phyloP scores from a whole-genome alignment of 2,888 invertebrate species.

The Thelaira solivaga region DNA sequence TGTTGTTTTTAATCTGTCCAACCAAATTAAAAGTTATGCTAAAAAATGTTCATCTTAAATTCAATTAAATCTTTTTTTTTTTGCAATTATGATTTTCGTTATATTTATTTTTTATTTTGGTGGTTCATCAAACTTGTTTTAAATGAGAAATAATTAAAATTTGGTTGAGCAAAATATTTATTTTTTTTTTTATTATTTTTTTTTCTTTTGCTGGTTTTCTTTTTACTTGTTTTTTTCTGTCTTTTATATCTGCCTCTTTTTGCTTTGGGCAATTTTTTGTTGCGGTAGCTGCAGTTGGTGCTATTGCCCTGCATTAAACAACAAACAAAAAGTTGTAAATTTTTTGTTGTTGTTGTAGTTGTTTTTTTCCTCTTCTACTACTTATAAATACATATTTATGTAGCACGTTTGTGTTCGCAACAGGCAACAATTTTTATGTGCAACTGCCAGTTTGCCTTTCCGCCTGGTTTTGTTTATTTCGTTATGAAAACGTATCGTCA shows the following conservation, averaged over 20 bases:
- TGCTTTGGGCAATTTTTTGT: neutral
- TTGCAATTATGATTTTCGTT: no score
- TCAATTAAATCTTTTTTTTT: no score
- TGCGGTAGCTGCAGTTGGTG: neutral
- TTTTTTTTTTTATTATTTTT: neutral
- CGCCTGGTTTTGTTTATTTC: neutral
- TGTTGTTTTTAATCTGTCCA: no score
- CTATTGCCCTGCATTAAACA: slow-evolving; percentile 25
- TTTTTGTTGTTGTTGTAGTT: neutral
- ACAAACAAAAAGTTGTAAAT: slow-evolving; percentile 6
- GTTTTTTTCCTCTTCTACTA: neutral
- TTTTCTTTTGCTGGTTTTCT: neutral
- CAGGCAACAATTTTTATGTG: neutral
- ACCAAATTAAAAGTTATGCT: no score
- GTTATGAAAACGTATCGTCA: neutral
- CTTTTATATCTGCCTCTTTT: neutral
- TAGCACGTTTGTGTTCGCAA: no score
- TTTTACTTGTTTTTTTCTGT: neutral
- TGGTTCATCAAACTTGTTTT: no score
- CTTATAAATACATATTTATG: neutral
- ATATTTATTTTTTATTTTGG: no score
- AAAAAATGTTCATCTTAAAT: no score
- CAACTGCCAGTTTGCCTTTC: slow-evolving; percentile 19
- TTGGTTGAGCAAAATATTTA: neutral
- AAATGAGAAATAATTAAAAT: neutral